Evolutionary conservation across 2,797 vertebrate genomes (phyloP).

Genomic region (Silurus aristotelis): DNA sequence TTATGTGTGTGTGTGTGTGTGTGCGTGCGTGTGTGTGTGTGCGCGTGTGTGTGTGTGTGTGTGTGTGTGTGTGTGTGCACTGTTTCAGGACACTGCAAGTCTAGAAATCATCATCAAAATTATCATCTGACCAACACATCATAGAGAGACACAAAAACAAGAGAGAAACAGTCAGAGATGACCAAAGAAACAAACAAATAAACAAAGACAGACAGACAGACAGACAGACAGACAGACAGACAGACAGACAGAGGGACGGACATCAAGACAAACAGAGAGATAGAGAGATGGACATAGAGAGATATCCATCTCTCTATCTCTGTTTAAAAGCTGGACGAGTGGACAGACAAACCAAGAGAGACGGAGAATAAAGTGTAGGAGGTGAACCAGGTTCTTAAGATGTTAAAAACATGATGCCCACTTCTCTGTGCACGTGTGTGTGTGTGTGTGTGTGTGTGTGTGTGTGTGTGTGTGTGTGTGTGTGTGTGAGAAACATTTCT

Average conservation of each 20-base stretch:
- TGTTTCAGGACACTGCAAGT: too few relatives aligned
- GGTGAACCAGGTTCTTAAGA: background rate
- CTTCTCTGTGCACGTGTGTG: background rate
- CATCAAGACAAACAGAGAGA: background rate
- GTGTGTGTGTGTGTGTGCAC: too few relatives aligned
- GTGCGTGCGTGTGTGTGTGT: too few relatives aligned
- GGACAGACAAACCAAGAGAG: background rate
- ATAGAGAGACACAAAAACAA: background rate
- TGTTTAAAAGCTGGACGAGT: too few relatives aligned
- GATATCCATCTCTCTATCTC: background rate
- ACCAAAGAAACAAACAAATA: background rate
- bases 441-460: background rate
- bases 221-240: background rate
- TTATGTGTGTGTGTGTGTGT: too few relatives aligned
- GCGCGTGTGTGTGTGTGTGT: too few relatives aligned
- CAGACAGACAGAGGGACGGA: background rate
- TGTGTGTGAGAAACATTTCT: background rate
- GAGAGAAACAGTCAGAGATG: background rate
- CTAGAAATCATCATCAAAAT: too few relatives aligned
- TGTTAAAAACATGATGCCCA: constrained; percentile 19
- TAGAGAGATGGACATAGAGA: background rate
- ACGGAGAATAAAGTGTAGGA: background rate
- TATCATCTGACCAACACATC: too few relatives aligned
- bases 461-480: background rate
- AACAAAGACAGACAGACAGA: background rate